A percentile compares a stretch with the other conserved stretches of the same genome.
phyloP scores from a whole-genome alignment of 2,888 invertebrate genomes.

The Synergus japonicus region DNA sequence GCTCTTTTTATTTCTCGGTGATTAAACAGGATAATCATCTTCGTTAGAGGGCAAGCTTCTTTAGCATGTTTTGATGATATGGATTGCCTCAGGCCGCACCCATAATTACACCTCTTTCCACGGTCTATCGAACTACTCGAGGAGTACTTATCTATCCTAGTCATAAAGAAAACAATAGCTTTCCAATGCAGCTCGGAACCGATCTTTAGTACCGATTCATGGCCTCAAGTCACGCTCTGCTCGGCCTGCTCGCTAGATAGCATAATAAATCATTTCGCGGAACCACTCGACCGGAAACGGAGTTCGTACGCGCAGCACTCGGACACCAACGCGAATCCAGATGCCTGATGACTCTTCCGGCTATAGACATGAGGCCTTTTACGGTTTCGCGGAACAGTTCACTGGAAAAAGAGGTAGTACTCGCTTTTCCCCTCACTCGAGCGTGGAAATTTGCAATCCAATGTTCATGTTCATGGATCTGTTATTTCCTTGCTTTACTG shows the following conservation, averaged over 20 bases:
- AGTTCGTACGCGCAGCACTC: conserved; percentile 63
- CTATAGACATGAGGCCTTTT: conserved; percentile 12
- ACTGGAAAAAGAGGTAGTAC: conserved; percentile 7
- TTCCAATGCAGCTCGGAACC: conserved; percentile 57
- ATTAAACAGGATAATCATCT: neutral
- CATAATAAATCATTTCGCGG: conserved; percentile 76
- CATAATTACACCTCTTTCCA: conserved; percentile 72
- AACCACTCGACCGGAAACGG: conserved; percentile 75
- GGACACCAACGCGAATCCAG: conserved; percentile 51
- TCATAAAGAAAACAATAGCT: conserved; percentile 68
- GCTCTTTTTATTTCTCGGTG: neutral
- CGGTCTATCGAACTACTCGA: conserved; percentile 66
- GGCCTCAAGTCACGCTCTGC: conserved; percentile 70
- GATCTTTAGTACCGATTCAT: conserved; percentile 71
- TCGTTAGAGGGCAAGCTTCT: neutral
- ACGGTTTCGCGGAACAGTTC: conserved; percentile 29
- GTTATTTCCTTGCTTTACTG: neutral
- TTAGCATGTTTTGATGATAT: conserved; percentile 28
- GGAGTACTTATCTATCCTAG: conserved; percentile 54
- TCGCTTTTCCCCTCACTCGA: conserved; percentile 21
- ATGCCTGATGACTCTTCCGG: conserved; percentile 53
- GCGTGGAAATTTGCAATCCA: neutral
- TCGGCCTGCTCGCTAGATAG: conserved; percentile 67
- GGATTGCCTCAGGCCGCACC: conserved; percentile 61
- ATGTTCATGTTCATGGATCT: neutral